Evolutionary conservation across 2,113 vertebrate species (phyloP).

Genomic region (Chaetodon trifascialis): DNA sequence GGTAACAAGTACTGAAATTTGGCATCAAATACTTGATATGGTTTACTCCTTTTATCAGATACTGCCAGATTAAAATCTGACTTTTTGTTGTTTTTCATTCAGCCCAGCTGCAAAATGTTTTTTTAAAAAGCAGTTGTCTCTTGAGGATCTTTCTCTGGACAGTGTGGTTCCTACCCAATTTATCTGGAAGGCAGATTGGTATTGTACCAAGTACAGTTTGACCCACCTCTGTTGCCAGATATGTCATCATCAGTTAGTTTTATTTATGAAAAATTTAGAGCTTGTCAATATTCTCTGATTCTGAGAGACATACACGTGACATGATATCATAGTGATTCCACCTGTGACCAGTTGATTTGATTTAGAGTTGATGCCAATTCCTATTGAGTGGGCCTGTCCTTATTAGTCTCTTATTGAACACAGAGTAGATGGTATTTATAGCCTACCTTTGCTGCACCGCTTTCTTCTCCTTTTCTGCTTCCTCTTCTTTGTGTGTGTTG

Average conservation of each 20-base stretch:
- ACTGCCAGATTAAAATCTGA: too few relatives aligned
- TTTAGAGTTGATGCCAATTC: not conserved
- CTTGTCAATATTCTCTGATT: not conserved
- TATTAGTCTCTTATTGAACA: not conserved
- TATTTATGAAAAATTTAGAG: not conserved
- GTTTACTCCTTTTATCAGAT: not conserved
- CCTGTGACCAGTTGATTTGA: not conserved
- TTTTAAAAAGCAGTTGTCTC: not conserved
- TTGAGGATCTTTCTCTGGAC: not conserved
- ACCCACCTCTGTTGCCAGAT: not conserved
- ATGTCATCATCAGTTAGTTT: not conserved
- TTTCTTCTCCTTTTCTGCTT: constrained; percentile 32
- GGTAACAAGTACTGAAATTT: not conserved
- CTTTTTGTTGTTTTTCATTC: not conserved
- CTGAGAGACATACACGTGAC: too few relatives aligned
- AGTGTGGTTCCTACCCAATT: not conserved
- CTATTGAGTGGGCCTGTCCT: not conserved
- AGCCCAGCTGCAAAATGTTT: not conserved
- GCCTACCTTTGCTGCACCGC: not conserved
- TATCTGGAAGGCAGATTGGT: not conserved
- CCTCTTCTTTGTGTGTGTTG: constrained; percentile 4
- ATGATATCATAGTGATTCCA: not conserved
- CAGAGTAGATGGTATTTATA: constrained; percentile 21
- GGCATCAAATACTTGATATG: not conserved
- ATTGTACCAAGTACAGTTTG: not conserved